Evolutionary conservation across 2,888 invertebrate genomes (phyloP).

Genomic region (Drosophila fulvimacula): DNA sequence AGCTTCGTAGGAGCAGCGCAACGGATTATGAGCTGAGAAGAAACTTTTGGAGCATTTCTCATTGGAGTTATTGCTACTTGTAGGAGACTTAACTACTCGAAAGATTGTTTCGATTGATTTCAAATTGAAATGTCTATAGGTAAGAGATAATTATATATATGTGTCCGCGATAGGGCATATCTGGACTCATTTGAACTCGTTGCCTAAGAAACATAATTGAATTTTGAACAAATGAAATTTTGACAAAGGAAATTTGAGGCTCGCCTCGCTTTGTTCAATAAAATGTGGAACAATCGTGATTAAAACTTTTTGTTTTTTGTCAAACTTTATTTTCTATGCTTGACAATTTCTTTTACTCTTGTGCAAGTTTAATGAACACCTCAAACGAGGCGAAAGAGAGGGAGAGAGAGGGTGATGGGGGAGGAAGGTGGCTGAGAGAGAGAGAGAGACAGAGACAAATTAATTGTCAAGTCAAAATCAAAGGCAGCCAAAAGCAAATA

Average conservation of each 20-base stretch:
- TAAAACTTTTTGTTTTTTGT: conserved; percentile 27
- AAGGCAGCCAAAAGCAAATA: conserved; percentile 15
- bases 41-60: conserved; percentile 3
- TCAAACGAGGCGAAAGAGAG: background rate
- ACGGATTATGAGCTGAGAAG: conserved; percentile 6
- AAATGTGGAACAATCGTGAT: conserved; percentile 20
- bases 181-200: background rate
- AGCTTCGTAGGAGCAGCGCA: background rate
- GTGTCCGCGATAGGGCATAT: background rate
- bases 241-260: background rate
- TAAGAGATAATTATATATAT: background rate
- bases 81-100: background rate
- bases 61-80: background rate
- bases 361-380: conserved; percentile 42
- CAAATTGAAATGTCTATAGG: background rate
- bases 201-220: background rate
- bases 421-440: too few relatives aligned
- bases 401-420: background rate
- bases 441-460: conserved; percentile 29
- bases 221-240: conserved; percentile 3
- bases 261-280: conserved; percentile 1
- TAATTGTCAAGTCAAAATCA: conserved; percentile 45
- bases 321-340: conserved; percentile 19
- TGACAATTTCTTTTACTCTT: conserved; percentile 26
- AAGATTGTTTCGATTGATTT: background rate